Conservation (phyloP, 2,797 vertebrate species). For the Pangasius sanitwongsei region DNA sequence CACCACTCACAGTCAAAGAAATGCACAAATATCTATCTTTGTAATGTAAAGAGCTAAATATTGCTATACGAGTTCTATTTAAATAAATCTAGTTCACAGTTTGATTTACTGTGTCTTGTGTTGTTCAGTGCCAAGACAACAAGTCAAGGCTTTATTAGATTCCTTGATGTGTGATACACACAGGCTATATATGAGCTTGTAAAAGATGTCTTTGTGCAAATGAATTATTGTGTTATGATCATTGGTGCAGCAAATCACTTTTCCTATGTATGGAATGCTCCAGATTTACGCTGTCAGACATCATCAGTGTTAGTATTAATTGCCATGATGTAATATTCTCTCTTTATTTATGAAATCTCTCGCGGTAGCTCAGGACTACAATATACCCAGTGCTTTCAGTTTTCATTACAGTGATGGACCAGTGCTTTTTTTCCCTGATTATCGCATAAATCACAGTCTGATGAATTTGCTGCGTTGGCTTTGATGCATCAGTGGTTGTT, state of each 20-base stretch:
- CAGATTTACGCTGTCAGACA: conserved; percentile 19
- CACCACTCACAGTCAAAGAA: conserved; percentile 14
- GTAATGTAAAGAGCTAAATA: neutral
- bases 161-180: neutral
- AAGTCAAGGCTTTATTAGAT: neutral
- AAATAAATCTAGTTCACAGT: neutral
- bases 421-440: conserved; percentile 13
- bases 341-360: conserved; percentile 25
- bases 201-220: conserved; percentile 11
- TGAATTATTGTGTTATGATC: conserved; percentile 24
- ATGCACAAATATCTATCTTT: conserved; percentile 2
- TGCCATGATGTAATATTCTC: conserved; percentile 18
- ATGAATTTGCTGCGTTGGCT: conserved; percentile 14
- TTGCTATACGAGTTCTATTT: neutral
- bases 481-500: conserved; percentile 18
- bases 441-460: neutral
- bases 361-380: conserved; percentile 21
- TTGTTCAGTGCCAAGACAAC: neutral
- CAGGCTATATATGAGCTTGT: neutral
- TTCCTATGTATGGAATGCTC: neutral
- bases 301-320: conserved; percentile 31
- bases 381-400: conserved; percentile 11
- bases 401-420: conserved; percentile 41
- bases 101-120: neutral
- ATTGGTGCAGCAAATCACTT: conserved; percentile 24